Evolutionary conservation across 1,140 invertebrate genomes (phyloP), one percentile per base, ranked within the genome.

Genomic region (Neuroterus valhalla): DNA sequence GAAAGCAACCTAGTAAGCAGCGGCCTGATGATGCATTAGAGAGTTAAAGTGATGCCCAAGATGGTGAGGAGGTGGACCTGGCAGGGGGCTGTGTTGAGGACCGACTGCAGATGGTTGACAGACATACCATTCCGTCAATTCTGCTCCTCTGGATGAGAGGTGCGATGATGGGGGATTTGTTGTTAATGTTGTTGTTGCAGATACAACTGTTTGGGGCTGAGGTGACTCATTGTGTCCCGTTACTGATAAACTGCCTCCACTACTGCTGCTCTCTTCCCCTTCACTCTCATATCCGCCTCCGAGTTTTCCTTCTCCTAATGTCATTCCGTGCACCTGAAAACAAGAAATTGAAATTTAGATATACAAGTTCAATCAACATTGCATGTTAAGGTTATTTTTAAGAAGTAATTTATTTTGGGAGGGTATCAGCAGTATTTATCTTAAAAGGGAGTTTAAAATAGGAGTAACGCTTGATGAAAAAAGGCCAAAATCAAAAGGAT

Each of bases 51-150:
- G 89, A 71, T 91, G 88, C 2, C 88, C 84, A 71, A 90, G 81
- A 85, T 88, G 85, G 77, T 91, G 90, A 42, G 92, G 91, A 43
- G 92, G 91, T 86, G 87, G 91, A 82, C 70, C 80, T 83, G 77
- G 91, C 85, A 83, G 88, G 85, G 81, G 91, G 85, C 88, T 89
- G 74, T 89, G 88, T 78, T 90, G 88, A 8, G 88, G 73, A 31
- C 82, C 85, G 15, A 89, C 84, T 67, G 86, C 79, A 62, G 88
- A 82, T 55, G 89, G 84, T 72, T 89, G 88, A 77, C 92, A 93
- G 62, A 94, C 92, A 83, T 94, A 94, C 93, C 93, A 94, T 75
- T 94, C 92, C 76, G 90, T 91, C 66, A 93, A 84, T 75, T 92
- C 91, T 14, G 91, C 80, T 69, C 85, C 79, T 44, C 80, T 75